phyloP scores from a whole-genome alignment of 2,888 invertebrate species.

The Pammene fasciana region DNA sequence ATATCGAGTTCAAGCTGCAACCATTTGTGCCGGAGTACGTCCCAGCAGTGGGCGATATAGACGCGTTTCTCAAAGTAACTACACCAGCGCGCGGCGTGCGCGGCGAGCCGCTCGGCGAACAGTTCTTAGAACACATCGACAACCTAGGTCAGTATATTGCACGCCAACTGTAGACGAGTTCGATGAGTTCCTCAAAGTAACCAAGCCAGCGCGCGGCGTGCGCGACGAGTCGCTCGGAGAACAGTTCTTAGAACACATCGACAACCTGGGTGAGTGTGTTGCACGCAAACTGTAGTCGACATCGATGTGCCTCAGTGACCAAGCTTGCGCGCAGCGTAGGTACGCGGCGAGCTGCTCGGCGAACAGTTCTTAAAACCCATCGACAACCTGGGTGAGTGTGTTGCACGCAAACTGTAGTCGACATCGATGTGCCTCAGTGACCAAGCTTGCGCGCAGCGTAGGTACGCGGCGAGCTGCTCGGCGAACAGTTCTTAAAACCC shows the following conservation, averaged over 20 bases:
- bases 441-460: conserved; percentile 87
- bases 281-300: conserved; percentile 96
- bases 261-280: conserved; percentile 55
- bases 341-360: conserved; percentile 57
- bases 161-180: conserved; percentile 98
- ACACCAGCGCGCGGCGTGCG: conserved; percentile 87
- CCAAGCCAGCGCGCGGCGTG: conserved; percentile 87
- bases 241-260: conserved; percentile 82
- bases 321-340: conserved; percentile 86
- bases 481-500: conserved; percentile 80
- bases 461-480: conserved; percentile 56
- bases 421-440: conserved; percentile 96
- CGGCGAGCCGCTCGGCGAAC: conserved; percentile 60
- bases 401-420: conserved; percentile 94
- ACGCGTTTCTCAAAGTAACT: conserved; percentile 97
- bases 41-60: conserved; percentile 99
- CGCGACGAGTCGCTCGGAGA: conserved; percentile 63
- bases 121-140: conserved; percentile 82
- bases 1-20: conserved; percentile 93
- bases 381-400: conserved; percentile 58
- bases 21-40: conserved; percentile 98
- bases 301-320: conserved; percentile 95
- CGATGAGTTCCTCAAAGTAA: conserved; percentile 98
- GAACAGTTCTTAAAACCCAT: conserved; percentile 82
- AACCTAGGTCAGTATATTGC: conserved; percentile 51